A percentile compares a stretch with the other conserved stretches of the same genome.
phyloP scores from a whole-genome alignment of 2,888 invertebrate species.

The Drosophila quinaria region DNA sequence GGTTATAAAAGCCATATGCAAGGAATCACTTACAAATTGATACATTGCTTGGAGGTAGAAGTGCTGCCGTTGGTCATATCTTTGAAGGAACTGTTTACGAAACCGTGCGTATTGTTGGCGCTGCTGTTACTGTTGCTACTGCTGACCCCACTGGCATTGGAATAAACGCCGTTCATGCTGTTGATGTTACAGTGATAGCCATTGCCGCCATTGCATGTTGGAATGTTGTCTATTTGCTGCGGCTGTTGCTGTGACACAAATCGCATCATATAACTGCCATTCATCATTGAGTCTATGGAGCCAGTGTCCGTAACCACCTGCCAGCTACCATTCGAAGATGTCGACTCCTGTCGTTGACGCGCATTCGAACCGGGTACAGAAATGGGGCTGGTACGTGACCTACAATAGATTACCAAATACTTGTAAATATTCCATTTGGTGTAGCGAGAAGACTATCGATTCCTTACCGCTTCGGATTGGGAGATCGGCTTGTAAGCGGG shows the following conservation, averaged over 20 bases:
- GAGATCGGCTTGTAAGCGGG: slow-evolving; percentile 83
- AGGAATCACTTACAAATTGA: slow-evolving; percentile 61
- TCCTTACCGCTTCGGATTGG: slow-evolving; percentile 83
- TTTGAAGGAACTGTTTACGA: slow-evolving; percentile 75
- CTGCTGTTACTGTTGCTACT: slow-evolving; percentile 47
- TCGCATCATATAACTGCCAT: slow-evolving; percentile 81
- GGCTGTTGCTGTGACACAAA: slow-evolving; percentile 66
- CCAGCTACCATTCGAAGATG: slow-evolving; percentile 89
- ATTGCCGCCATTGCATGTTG: slow-evolving; percentile 68
- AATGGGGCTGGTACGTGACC: slow-evolving; percentile 88
- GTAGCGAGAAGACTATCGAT: background rate
- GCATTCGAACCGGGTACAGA: slow-evolving; percentile 87
- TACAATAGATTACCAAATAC: slow-evolving; percentile 20
- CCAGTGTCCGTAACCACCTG: slow-evolving; percentile 90
- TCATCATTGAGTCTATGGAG: slow-evolving; percentile 86
- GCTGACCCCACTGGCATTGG: slow-evolving; percentile 43
- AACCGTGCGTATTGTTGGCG: slow-evolving; percentile 70
- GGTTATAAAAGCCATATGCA: background rate
- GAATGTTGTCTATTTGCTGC: slow-evolving; percentile 63
- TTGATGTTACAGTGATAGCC: slow-evolving; percentile 66
- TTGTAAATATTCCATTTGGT: background rate
- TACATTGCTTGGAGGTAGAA: slow-evolving; percentile 56
- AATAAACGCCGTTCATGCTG: slow-evolving; percentile 19
- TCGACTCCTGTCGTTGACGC: slow-evolving; percentile 88
- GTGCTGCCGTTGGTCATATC: slow-evolving; percentile 50